Conservation (phyloP, 2,888 invertebrate species). For the Beris morrisii region DNA sequence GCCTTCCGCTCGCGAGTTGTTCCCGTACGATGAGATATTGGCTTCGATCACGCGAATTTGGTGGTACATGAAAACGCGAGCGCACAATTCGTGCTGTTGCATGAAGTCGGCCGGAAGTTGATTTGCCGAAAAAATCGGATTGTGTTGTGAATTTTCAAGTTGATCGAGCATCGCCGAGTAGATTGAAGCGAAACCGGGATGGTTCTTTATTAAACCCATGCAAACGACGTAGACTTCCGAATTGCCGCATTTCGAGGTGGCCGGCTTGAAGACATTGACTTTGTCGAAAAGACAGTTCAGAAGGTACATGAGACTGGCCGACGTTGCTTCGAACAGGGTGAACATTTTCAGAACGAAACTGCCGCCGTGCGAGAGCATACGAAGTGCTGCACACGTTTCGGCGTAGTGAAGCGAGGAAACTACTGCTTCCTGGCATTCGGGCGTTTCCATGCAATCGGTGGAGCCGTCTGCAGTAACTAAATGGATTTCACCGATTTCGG, state of each 20-base stretch:
- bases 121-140: conserved; percentile 63
- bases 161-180: conserved; percentile 49
- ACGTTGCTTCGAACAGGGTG: conserved; percentile 83
- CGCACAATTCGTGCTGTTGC: conserved; percentile 65
- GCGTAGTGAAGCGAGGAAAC: conserved; percentile 81
- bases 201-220: conserved; percentile 52
- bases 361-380: conserved; percentile 70
- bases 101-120: conserved; percentile 67
- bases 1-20: conserved; percentile 42
- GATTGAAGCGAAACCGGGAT: conserved; percentile 23
- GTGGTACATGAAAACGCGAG: conserved; percentile 65
- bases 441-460: conserved; percentile 81
- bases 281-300: conserved; percentile 73
- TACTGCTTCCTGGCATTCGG: conserved; percentile 81
- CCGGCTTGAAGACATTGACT: conserved; percentile 82
- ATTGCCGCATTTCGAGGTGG: conserved; percentile 92
- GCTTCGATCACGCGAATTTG: conserved; percentile 70
- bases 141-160: conserved; percentile 31
- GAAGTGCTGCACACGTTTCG: conserved; percentile 78
- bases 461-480: conserved; percentile 93
- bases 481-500: conserved; percentile 61
- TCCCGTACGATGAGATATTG: conserved; percentile 65
- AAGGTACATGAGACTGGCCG: conserved; percentile 77
- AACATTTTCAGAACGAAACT: conserved; percentile 86
- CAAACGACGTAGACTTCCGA: conserved; percentile 90